Evolutionary conservation across 2,888 invertebrate species (phyloP), one percentile per base, ranked within the genome.

Genomic region (Heliconius cydno): DNA sequence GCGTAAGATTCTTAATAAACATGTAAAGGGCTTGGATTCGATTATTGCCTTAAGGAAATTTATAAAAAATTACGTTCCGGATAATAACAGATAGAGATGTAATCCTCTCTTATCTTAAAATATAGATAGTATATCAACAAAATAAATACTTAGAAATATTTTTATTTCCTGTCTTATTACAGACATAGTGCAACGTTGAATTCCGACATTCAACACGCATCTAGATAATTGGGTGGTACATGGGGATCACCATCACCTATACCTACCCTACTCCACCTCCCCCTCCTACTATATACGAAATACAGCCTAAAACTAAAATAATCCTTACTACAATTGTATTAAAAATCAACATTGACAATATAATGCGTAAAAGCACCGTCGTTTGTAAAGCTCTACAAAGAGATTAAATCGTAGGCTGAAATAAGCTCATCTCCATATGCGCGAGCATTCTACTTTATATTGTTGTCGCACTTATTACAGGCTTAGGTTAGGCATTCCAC

Each of bases 371-470:
- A 46, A 25, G 25, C 41, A 9, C 15, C 41, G 19, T 25, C 41
- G 13, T 19, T 9, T 41, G 41, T 46, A 70, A 41, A 70, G 19
- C 41, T 46, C 9, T 9, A 46, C 2, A 38, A 10, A 70, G 41
- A 70, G 13, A 28, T 28, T 70, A 41, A 7, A 46, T 6, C 70
- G 41, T 41, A 25, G 41, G 15, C 70, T 60, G 38, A 60, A 25
- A 60, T 60, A 73, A 60, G 34, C 73, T 38, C 60, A 60, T 73
- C n/a, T 73, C 57, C 57, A 60, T 38, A 73, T 73, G 73, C n/a
- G n/a, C 41, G 19, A 41, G 25, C 70, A 15, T 41, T 41, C 70
- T 46, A 25, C 41, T 70, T 38, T 41, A 41, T 41, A 25, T 28
- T 25, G 25, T 9, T 25, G 3, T 25, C 15, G n/a, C 12, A n/a